These are phyloP conservation scores for Mormyrus iriodes DNA, from an alignment of 2,113 vertebrate genomes.

Conservation along the genomic window DNA sequence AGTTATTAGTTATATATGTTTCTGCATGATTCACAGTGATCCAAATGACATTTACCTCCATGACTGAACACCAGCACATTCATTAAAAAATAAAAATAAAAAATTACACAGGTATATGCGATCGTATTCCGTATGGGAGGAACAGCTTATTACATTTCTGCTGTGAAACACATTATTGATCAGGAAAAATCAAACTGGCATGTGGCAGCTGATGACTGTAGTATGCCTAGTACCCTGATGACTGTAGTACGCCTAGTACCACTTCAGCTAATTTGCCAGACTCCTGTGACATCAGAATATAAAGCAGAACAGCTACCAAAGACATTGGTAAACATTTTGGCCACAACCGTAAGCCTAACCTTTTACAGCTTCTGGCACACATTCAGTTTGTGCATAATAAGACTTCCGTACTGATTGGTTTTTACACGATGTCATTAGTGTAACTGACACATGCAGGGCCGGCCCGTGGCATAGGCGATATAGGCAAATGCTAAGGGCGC, in stretches of 20 bases:
- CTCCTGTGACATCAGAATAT: background rate
- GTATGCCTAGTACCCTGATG: background rate
- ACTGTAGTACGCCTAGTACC: background rate
- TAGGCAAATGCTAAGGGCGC: too few species aligned
- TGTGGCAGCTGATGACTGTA: background rate
- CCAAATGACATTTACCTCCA: background rate
- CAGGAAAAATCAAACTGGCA: background rate
- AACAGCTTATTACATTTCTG: background rate
- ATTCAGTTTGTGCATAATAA: background rate
- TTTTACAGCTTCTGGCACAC: background rate
- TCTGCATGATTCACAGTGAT: background rate
- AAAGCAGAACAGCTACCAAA: background rate
- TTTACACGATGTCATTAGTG: background rate
- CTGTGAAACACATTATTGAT: background rate
- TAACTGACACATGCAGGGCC: background rate
- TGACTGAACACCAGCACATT: background rate
- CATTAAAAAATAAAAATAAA: background rate
- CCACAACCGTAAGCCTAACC: too few species aligned
- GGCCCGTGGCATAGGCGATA: too few species aligned
- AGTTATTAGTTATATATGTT: background rate
- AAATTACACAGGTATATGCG: background rate
- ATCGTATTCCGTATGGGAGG: background rate
- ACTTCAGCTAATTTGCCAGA: background rate
- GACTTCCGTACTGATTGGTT: background rate
- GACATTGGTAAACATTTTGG: background rate